A percentile compares a stretch with the other conserved stretches of the same genome.
phyloP scores from a whole-genome alignment of 2,888 invertebrate species.

The Hedya salicella region DNA sequence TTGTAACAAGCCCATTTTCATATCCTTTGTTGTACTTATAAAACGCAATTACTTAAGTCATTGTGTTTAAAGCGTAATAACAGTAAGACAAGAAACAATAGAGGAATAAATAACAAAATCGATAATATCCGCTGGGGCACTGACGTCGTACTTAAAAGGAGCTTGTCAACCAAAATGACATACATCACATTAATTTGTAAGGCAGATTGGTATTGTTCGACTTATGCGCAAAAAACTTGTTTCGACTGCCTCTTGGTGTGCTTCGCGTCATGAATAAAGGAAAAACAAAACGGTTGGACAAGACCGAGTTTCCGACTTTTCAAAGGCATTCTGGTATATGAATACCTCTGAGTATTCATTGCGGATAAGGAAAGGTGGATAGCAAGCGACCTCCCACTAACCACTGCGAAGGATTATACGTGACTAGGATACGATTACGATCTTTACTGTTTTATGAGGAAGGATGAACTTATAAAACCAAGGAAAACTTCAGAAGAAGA shows the following conservation, averaged over 20 bases:
- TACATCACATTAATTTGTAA: conserved; percentile 54
- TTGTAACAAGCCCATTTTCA: background rate
- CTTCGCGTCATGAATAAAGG: conserved; percentile 18
- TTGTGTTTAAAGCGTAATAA: conserved; percentile 6
- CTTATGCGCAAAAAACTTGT: conserved; percentile 55
- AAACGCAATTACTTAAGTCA: conserved; percentile 10
- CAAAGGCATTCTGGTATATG: conserved; percentile 9
- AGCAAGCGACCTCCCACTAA: conserved; percentile 49
- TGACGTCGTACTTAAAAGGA: conserved; percentile 47
- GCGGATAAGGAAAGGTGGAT: conserved; percentile 51
- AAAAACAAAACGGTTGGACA: conserved; percentile 15
- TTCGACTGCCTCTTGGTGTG: conserved; percentile 44
- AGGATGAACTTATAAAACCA: conserved; percentile 15
- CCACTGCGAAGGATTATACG: conserved; percentile 48
- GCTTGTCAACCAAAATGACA: conserved; percentile 49
- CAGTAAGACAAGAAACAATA: conserved; percentile 48
- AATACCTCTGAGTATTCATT: conserved; percentile 31
- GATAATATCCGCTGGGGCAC: conserved; percentile 43
- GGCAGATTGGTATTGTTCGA: conserved; percentile 51
- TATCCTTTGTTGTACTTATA: background rate
- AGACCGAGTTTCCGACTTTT: conserved; percentile 17
- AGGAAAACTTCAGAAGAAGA: conserved; percentile 32
- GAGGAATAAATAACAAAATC: conserved; percentile 49
- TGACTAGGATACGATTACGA: conserved; percentile 48
- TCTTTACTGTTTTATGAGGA: conserved; percentile 32